phyloP scores from a whole-genome alignment of 2,113 vertebrate species.

The Eubucco bourcierii region DNA sequence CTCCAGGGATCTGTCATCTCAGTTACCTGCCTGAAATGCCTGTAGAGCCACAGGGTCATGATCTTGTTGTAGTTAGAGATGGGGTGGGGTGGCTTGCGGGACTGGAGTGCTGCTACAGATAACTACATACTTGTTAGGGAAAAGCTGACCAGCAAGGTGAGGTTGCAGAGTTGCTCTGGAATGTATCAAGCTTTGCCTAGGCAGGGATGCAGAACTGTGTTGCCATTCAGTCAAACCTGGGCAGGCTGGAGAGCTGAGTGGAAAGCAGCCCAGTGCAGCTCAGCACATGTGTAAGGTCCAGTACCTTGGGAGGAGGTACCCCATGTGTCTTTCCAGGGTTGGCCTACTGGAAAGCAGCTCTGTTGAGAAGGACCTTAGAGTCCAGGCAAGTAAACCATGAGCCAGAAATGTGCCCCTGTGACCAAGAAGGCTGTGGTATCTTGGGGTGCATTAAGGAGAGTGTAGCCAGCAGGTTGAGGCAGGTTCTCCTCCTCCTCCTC shows the following conservation, averaged over 20 bases:
- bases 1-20: too few species aligned
- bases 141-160: not conserved
- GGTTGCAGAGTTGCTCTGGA: not conserved
- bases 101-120: not conserved
- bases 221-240: not conserved
- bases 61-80: not conserved
- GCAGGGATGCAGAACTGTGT: not conserved
- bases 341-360: too few species aligned
- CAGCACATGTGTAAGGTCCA: not conserved
- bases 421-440: too few species aligned
- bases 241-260: not conserved
- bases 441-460: too few species aligned
- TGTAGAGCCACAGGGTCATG: not conserved
- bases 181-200: not conserved
- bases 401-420: too few species aligned
- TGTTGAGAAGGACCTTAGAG: too few species aligned
- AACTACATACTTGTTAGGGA: not conserved
- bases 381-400: too few species aligned
- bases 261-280: too few species aligned
- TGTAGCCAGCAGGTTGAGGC: too few species aligned
- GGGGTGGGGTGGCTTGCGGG: not conserved
- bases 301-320: not conserved
- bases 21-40: too few species aligned
- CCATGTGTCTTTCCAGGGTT: too few species aligned
- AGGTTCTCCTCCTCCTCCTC: too few species aligned